phyloP scores from a whole-genome alignment of 2,888 invertebrate species.

The Tenthredo amoena region DNA sequence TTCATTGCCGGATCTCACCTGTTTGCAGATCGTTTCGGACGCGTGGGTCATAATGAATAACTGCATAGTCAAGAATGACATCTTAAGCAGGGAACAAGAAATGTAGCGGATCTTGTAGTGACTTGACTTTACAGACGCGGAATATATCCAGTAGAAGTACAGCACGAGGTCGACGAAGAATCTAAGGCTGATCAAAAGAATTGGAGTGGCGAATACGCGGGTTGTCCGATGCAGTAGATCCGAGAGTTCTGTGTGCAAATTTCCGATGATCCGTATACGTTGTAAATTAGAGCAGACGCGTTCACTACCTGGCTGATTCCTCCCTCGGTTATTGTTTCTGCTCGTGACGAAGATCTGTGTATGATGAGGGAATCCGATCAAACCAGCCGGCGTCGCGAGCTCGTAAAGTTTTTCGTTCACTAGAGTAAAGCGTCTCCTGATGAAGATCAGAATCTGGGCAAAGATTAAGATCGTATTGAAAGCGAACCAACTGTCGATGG shows the following conservation, averaged over 20 bases:
- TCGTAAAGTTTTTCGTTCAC: not conserved
- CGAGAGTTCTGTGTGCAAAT: not conserved
- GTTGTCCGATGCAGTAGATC: not conserved
- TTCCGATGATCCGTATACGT: not conserved
- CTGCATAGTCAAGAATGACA: not conserved
- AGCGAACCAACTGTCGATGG: not conserved
- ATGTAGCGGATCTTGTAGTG: no score
- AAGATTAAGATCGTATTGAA: not conserved
- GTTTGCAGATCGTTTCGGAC: not conserved
- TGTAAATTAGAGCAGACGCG: not conserved
- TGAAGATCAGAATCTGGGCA: not conserved
- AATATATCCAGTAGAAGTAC: not conserved
- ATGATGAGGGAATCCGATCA: not conserved
- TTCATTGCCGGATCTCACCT: not conserved
- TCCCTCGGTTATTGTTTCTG: not conserved
- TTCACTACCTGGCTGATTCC: not conserved
- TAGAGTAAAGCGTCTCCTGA: not conserved
- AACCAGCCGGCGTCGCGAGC: not conserved
- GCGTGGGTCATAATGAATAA: not conserved
- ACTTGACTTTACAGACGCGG: not conserved
- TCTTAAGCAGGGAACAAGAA: not conserved
- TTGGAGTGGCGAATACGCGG: not conserved
- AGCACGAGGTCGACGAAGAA: not conserved
- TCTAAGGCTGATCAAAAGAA: not conserved
- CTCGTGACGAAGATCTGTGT: not conserved